Conservation (phyloP, 1,140 invertebrate genomes). For the Drosophila mojavensis region DNA sequence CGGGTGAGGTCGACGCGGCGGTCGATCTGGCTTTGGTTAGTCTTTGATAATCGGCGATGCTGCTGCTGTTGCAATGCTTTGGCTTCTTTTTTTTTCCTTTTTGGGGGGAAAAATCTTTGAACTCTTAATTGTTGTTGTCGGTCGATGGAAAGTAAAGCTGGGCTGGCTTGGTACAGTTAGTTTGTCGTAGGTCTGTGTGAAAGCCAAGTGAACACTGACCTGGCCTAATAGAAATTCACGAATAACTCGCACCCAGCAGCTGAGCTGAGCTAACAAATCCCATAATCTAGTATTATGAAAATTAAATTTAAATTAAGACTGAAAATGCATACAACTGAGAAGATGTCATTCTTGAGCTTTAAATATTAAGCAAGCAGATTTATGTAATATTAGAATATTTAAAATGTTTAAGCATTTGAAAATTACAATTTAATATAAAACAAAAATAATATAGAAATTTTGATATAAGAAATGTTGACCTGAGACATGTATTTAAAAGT, state of each 20-base stretch:
- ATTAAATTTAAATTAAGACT: no score
- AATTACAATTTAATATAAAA: no score
- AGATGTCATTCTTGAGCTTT: no score
- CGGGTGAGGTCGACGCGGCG: background rate
- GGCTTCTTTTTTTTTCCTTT: constrained; percentile 1
- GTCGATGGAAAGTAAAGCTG: constrained; percentile 64
- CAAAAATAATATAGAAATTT: no score
- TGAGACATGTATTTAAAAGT: no score
- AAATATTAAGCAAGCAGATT: no score
- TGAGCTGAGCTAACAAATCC: background rate
- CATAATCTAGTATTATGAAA: no score
- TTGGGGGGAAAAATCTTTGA: constrained; percentile 8
- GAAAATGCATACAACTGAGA: no score
- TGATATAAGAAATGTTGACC: no score
- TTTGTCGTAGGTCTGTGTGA: constrained; percentile 70
- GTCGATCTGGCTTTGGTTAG: constrained; percentile 27
- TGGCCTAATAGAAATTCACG: constrained; percentile 31
- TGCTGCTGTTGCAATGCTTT: constrained; percentile 59
- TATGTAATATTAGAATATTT: no score
- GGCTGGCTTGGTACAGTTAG: constrained; percentile 54
- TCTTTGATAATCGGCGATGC: constrained; percentile 41
- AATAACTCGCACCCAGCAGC: background rate
- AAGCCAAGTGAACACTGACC: constrained; percentile 57
- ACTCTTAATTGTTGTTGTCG: constrained; percentile 16
- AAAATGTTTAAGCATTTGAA: no score